These are phyloP conservation scores for Helogale parvula DNA, from an alignment of 2,113 vertebrate species.

Conservation along the genomic window DNA sequence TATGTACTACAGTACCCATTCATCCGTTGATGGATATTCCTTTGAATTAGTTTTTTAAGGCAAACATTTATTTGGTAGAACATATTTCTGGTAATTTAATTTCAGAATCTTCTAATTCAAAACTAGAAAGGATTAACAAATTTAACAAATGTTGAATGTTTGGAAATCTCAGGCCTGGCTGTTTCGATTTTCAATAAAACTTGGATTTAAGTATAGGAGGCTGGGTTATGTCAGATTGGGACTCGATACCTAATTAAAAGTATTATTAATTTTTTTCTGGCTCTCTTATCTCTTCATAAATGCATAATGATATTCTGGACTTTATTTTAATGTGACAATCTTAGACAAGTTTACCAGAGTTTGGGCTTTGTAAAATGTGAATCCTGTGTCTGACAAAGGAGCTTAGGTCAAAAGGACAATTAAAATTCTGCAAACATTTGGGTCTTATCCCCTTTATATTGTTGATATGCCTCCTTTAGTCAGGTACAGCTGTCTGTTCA, in stretches of 20 bases:
- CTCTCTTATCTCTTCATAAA: background rate
- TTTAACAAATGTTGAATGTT: background rate
- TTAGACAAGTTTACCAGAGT: background rate
- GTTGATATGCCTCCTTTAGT: background rate
- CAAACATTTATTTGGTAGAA: slow-evolving; percentile 34
- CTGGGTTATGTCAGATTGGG: background rate
- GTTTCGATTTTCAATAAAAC: slow-evolving; percentile 29
- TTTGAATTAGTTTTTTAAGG: background rate
- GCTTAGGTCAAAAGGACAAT: background rate
- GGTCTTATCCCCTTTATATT: background rate
- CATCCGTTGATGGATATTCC: too few relatives aligned
- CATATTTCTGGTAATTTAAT: slow-evolving; percentile 21
- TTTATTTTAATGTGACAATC: background rate
- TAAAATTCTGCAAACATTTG: background rate
- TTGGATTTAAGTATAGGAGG: slow-evolving; percentile 22
- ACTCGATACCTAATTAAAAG: slow-evolving; percentile 33
- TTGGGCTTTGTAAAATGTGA: background rate
- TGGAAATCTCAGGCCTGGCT: background rate
- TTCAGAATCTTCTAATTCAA: slow-evolving; percentile 24
- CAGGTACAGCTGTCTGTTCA: background rate
- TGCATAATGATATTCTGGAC: background rate
- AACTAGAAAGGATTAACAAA: slow-evolving; percentile 31
- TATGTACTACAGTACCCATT: too few relatives aligned
- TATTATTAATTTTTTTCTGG: slow-evolving; percentile 9
- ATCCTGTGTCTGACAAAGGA: background rate